Conservation (phyloP, 2,797 vertebrate species). For the Rachycentron canadum region DNA sequence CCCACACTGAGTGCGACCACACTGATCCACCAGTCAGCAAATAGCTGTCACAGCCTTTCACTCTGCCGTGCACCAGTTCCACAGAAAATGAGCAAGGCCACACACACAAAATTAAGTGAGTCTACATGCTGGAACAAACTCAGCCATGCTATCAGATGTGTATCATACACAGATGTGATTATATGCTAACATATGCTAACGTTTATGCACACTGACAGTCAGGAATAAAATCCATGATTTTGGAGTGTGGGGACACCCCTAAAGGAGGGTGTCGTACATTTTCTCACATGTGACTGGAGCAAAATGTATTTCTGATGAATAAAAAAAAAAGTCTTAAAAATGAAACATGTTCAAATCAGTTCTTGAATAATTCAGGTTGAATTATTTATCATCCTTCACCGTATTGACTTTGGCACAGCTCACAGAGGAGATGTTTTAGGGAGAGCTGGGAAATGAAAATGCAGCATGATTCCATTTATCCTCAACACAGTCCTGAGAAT, state of each 20-base stretch:
- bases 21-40: slow-evolving; percentile 55
- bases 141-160: slow-evolving; percentile 24
- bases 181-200: slow-evolving; percentile 21
- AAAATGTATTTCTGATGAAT: slow-evolving; percentile 48
- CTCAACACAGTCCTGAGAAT: slow-evolving; percentile 31
- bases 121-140: slow-evolving; percentile 8
- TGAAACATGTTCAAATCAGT: slow-evolving; percentile 58
- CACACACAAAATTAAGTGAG: slow-evolving; percentile 1
- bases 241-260: background rate
- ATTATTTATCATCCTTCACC: slow-evolving; percentile 69
- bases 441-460: slow-evolving; percentile 53
- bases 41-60: slow-evolving; percentile 37
- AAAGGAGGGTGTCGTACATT: slow-evolving; percentile 7
- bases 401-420: slow-evolving; percentile 52
- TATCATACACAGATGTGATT: slow-evolving; percentile 19
- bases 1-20: slow-evolving; percentile 40
- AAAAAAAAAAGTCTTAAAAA: slow-evolving; percentile 55
- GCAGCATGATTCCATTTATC: slow-evolving; percentile 44
- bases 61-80: slow-evolving; percentile 27
- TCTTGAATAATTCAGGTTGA: slow-evolving; percentile 67
- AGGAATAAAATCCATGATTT: slow-evolving; percentile 35
- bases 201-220: slow-evolving; percentile 17
- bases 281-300: slow-evolving; percentile 8
- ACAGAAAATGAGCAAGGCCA: slow-evolving; percentile 24
- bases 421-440: slow-evolving; percentile 13